Conservation (phyloP, 2,888 invertebrate species). For the Imbricaverruca yamaguchii region DNA sequence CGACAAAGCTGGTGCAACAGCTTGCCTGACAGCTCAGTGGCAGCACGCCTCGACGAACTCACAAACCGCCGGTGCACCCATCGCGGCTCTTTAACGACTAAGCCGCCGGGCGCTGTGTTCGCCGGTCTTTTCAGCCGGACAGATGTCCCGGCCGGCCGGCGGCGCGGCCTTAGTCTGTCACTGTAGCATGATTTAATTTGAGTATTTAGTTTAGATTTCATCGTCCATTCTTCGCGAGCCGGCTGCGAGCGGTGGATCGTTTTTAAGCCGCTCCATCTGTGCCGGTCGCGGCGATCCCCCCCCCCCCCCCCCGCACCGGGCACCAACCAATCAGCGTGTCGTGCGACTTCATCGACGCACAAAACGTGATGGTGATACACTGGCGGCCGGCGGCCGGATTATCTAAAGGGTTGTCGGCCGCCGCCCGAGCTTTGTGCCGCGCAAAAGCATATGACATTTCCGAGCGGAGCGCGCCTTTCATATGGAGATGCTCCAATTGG, state of each 20-base stretch:
- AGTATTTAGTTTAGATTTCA: slow-evolving; percentile 22
- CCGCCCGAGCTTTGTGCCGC: background rate
- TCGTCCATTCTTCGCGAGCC: background rate
- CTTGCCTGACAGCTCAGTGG: too few species aligned
- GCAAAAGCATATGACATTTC: slow-evolving; percentile 17
- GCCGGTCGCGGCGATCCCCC: background rate
- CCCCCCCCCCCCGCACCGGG: background rate
- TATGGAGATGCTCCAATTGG: slow-evolving; percentile 23
- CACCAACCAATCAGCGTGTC: background rate
- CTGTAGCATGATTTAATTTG: slow-evolving; percentile 4
- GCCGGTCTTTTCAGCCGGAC: background rate
- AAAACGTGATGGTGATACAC: slow-evolving; percentile 6
- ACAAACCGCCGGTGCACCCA: too few species aligned
- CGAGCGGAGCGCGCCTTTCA: background rate
- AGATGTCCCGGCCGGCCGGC: background rate
- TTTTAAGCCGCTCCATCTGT: slow-evolving; percentile 17
- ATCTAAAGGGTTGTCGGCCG: slow-evolving; percentile 21
- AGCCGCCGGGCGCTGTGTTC: background rate
- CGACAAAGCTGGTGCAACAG: too few species aligned
- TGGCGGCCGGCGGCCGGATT: slow-evolving; percentile 1
- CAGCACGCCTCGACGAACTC: too few species aligned
- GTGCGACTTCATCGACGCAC: background rate
- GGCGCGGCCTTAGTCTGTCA: background rate
- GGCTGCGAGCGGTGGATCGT: background rate
- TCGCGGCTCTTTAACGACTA: background rate